phyloP scores from a whole-genome alignment of 2,113 vertebrate species.

The Dasyurus viverrinus region DNA sequence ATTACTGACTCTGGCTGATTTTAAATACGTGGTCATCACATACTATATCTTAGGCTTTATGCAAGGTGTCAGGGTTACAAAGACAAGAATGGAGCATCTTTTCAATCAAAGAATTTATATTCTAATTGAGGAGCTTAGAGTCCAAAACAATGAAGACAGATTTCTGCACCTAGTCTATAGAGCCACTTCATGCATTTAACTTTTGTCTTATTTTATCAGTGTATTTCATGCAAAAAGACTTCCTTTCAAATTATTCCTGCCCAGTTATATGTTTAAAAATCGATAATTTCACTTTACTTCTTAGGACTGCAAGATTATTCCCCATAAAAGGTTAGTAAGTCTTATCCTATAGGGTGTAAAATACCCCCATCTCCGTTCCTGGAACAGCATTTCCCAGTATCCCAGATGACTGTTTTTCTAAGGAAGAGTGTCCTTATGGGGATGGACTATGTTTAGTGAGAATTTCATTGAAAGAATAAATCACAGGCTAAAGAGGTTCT shows the following conservation, averaged over 20 bases:
- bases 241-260: background rate
- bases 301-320: background rate
- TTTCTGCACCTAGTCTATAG: background rate
- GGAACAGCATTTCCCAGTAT: background rate
- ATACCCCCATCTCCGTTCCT: background rate
- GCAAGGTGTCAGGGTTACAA: background rate
- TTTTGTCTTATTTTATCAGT: too few species aligned
- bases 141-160: background rate
- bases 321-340: background rate
- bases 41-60: background rate
- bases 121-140: background rate
- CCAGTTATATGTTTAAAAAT: background rate
- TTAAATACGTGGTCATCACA: too few species aligned
- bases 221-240: background rate
- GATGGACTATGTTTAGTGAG: background rate
- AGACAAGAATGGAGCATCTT: background rate
- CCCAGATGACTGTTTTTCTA: background rate
- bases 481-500: background rate
- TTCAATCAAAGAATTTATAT: background rate
- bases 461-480: background rate
- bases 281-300: background rate
- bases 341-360: background rate
- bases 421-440: accelerated
- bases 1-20: too few species aligned
- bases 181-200: background rate